A percentile compares a stretch with the other conserved stretches of the same genome.
Evolutionary conservation across 2,113 vertebrate species (phyloP).

Genomic region (Elgaria multicarinata): DNA sequence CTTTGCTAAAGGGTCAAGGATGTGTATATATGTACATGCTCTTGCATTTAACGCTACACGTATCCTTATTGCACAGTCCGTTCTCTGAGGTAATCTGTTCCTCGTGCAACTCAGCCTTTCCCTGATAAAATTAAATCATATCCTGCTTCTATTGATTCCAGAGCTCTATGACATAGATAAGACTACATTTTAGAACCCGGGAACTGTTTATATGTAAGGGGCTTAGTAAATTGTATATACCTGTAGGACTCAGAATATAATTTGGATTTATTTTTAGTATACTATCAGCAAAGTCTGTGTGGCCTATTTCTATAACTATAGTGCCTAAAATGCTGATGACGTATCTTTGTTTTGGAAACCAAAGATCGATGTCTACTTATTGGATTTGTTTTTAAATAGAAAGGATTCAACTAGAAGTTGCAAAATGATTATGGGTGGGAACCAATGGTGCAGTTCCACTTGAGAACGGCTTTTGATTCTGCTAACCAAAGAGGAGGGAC

Average conservation of each 20-base stretch:
- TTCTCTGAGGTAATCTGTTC: slow-evolving; percentile 57
- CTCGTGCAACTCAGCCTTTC: slow-evolving; percentile 57
- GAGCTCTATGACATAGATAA: slow-evolving; percentile 41
- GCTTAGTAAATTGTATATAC: neutral
- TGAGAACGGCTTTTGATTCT: no score
- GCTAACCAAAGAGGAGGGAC: no score
- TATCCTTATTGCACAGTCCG: slow-evolving; percentile 50
- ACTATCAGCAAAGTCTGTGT: neutral
- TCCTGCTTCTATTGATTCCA: slow-evolving; percentile 28
- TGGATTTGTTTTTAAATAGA: slow-evolving; percentile 27
- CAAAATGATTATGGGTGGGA: slow-evolving; percentile 17
- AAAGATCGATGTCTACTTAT: slow-evolving; percentile 15
- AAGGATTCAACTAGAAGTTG: slow-evolving; percentile 56
- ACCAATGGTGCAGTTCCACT: no score
- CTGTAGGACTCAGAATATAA: neutral
- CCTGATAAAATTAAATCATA: slow-evolving; percentile 53
- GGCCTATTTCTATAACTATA: slow-evolving; percentile 25
- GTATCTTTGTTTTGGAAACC: slow-evolving; percentile 28
- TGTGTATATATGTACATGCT: slow-evolving; percentile 49
- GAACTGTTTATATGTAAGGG: slow-evolving; percentile 1
- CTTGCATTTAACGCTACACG: slow-evolving; percentile 60
- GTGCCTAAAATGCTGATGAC: slow-evolving; percentile 6
- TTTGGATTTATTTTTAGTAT: slow-evolving; percentile 8
- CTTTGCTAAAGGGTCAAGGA: slow-evolving; percentile 24
- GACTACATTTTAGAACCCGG: slow-evolving; percentile 25